Percentiles rank a stretch among this genome's conserved stretches.
These are phyloP conservation scores for Solen grandis DNA, from an alignment of 1,140 invertebrate genomes.

Conservation along the genomic window DNA sequence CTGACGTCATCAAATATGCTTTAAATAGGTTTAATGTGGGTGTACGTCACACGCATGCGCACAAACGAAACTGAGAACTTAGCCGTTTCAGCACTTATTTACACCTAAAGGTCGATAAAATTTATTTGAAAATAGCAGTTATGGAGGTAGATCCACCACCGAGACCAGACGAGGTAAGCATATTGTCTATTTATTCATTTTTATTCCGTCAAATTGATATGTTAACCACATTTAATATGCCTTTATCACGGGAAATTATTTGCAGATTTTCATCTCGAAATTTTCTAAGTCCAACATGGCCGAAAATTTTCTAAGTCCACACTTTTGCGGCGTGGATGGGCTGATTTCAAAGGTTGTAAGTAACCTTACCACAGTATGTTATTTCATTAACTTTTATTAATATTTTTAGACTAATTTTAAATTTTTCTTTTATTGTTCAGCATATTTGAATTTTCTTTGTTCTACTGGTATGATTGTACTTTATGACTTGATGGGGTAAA, in stretches of 20 bases:
- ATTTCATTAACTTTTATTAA: background rate
- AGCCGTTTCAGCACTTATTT: background rate
- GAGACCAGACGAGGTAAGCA: background rate
- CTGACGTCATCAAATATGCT: too few relatives aligned
- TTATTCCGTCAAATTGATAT: background rate
- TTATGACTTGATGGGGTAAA: too few relatives aligned
- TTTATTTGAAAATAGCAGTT: background rate
- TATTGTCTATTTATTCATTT: constrained; percentile 13
- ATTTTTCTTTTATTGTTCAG: constrained; percentile 47
- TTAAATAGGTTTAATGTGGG: too few relatives aligned
- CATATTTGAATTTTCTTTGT: constrained; percentile 43
- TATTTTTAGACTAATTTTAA: background rate
- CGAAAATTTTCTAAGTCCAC: constrained; percentile 66
- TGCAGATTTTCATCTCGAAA: constrained; percentile 56
- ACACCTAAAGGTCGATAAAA: background rate
- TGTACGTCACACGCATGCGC: too few relatives aligned
- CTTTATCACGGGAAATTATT: constrained; percentile 28
- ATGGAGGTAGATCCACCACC: background rate
- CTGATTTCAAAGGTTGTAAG: constrained; percentile 28
- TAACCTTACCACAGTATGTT: background rate
- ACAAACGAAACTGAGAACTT: background rate
- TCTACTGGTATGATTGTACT: too few relatives aligned
- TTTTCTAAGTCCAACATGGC: constrained; percentile 68
- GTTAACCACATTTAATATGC: background rate
- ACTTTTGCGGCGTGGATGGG: constrained; percentile 11